These are phyloP conservation scores for Geopemphigus sp. DNA, from an alignment of 1,140 invertebrate species.

Conservation along the genomic window DNA sequence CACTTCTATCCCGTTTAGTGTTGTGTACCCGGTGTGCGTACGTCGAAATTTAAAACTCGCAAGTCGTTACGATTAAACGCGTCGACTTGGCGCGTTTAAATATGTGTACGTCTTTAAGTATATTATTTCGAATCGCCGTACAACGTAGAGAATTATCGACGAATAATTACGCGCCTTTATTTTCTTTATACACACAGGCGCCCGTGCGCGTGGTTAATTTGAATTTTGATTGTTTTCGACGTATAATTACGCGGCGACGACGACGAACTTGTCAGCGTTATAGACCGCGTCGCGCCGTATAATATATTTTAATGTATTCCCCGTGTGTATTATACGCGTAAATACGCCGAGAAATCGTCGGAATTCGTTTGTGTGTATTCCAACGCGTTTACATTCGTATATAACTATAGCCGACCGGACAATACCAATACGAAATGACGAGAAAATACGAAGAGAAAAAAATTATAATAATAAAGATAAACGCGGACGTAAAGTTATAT, in stretches of 20 bases:
- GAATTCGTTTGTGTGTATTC: slow-evolving; percentile 22
- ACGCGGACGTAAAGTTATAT: background rate
- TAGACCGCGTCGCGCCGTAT: background rate
- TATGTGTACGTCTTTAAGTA: no score
- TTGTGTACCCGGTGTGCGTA: no score
- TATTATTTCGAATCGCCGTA: no score
- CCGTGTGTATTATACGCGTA: no score
- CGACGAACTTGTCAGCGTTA: slow-evolving; percentile 23
- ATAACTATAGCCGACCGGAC: background rate
- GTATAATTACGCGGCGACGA: slow-evolving; percentile 34
- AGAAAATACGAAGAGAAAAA: background rate
- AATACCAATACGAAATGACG: slow-evolving; percentile 6
- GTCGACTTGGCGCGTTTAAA: no score
- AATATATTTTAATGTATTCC: slow-evolving; percentile 41
- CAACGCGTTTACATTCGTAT: background rate
- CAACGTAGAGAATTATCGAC: background rate
- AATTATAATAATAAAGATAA: slow-evolving; percentile 2
- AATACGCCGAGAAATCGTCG: background rate
- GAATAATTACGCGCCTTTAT: no score
- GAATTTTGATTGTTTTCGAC: slow-evolving; percentile 32
- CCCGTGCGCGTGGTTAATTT: slow-evolving; percentile 4
- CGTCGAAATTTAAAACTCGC: no score
- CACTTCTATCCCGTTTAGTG: no score
- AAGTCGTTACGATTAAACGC: no score
- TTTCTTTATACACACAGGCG: background rate